Percentiles rank a stretch among this genome's conserved stretches.
Evolutionary conservation across 2,113 vertebrate genomes (phyloP).

Genomic region (Falco punctatus): DNA sequence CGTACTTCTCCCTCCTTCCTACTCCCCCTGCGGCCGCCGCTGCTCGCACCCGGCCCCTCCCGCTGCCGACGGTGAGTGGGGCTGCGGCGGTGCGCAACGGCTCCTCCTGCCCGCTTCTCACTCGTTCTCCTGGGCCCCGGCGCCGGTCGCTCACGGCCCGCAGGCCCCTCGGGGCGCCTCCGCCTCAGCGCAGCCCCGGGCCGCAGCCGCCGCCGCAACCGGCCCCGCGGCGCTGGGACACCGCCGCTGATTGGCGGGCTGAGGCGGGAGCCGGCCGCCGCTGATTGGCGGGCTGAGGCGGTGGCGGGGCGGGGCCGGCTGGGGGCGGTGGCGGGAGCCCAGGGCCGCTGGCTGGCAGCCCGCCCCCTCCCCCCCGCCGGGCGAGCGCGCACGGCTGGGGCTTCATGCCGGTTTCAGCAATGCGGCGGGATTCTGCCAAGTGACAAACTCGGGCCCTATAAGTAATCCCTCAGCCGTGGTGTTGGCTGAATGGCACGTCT

Average conservation of each 20-base stretch:
- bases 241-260: not conserved
- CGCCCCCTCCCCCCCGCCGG: too few species aligned
- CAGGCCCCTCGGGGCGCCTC: not conserved
- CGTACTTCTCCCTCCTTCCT: not conserved
- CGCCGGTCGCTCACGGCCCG: too few species aligned
- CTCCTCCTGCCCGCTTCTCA: not conserved
- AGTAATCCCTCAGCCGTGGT: not conserved
- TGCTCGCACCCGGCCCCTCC: not conserved
- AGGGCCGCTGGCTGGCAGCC: too few species aligned
- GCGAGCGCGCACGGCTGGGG: too few species aligned
- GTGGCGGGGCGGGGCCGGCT: not conserved
- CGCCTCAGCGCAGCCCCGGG: too few species aligned
- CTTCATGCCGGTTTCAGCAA: not conserved
- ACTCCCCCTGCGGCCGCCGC: not conserved
- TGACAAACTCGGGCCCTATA: not conserved
- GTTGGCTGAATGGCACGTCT: not conserved
- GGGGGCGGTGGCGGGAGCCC: too few species aligned
- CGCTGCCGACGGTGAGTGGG: not conserved
- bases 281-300: not conserved
- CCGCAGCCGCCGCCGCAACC: not conserved
- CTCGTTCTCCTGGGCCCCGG: not conserved
- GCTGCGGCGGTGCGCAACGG: not conserved
- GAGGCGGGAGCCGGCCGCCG: not conserved
- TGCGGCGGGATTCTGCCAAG: not conserved
- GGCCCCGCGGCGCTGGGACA: not conserved